Evolutionary conservation across 2,113 vertebrate genomes (phyloP).

Genomic region (Hemicordylus capensis): DNA sequence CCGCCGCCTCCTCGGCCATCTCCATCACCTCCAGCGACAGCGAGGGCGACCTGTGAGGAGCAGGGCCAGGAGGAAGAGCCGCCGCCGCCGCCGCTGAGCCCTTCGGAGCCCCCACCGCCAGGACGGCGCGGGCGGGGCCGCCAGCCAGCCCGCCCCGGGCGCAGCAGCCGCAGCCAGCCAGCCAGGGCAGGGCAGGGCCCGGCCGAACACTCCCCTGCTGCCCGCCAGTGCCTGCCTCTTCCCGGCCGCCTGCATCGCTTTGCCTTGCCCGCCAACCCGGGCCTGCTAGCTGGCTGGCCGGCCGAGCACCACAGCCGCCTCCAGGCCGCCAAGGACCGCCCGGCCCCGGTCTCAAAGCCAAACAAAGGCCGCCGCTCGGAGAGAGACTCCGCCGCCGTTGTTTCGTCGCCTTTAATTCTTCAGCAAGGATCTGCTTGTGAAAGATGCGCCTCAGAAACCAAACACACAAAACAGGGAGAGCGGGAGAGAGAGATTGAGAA

Average conservation of each 20-base stretch:
- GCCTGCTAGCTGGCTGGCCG: neutral
- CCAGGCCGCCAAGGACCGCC: neutral
- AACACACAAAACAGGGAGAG: neutral
- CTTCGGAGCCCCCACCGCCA: too few species aligned
- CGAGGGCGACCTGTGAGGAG: constrained; percentile 95
- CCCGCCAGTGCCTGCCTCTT: constrained; percentile 26
- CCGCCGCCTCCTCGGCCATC: constrained; percentile 95
- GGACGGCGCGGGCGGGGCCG: neutral
- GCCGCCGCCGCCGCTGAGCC: neutral
- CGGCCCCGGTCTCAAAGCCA: neutral
- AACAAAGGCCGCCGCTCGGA: constrained; percentile 33
- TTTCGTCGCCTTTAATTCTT: constrained; percentile 66
- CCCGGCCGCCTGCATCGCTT: neutral
- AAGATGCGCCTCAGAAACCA: constrained; percentile 61
- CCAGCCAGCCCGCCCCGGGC: neutral
- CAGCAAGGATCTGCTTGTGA: constrained; percentile 65
- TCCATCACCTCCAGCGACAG: constrained; percentile 99
- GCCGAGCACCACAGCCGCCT: neutral
- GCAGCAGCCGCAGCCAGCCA: constrained; percentile 40
- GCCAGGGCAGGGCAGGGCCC: constrained; percentile 38
- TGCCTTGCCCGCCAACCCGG: neutral
- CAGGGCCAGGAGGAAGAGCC: constrained; percentile 50
- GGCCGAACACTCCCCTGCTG: constrained; percentile 73
- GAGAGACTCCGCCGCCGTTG: neutral
- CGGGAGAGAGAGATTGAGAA: constrained; percentile 49